phyloP scores from a whole-genome alignment of 2,797 vertebrate species.

The Rhabdophis nuchalis region DNA sequence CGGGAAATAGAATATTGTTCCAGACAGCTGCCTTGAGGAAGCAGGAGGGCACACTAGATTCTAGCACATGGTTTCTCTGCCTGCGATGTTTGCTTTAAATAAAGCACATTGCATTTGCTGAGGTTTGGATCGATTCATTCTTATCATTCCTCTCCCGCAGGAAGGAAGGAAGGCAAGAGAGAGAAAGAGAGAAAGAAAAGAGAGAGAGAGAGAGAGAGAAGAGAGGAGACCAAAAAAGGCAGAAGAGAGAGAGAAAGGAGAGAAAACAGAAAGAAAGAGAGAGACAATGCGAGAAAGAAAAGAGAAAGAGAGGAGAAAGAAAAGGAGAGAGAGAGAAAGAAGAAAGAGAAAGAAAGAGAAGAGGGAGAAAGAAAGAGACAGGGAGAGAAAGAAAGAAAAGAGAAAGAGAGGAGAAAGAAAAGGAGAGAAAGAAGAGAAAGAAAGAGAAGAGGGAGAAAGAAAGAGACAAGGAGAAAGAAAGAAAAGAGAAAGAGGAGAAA shows the following conservation, averaged over 20 bases:
- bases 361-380: neutral
- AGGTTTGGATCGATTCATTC: neutral
- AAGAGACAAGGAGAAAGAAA: no score
- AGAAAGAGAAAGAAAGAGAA: neutral
- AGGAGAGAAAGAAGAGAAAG: no score
- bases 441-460: no score
- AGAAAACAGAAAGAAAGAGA: no score
- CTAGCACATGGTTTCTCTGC: neutral
- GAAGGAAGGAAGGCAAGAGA: neutral
- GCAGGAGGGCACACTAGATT: neutral
- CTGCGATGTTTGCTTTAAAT: conserved; percentile 4
- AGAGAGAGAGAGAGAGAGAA: neutral
- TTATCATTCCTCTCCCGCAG: neutral
- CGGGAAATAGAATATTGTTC: neutral
- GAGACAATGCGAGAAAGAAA: neutral
- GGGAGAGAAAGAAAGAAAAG: no score
- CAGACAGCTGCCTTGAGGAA: neutral
- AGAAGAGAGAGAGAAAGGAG: no score
- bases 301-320: no score
- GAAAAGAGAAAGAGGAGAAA: no score
- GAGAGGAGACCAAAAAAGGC: no score
- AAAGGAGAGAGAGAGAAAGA: no score
- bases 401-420: no score
- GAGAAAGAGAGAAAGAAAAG: no score
- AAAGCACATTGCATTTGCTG: neutral